A percentile compares a stretch with the other conserved stretches of the same genome.
phyloP scores from a whole-genome alignment of 2,113 vertebrate species.

The Heloderma charlesbogerti region DNA sequence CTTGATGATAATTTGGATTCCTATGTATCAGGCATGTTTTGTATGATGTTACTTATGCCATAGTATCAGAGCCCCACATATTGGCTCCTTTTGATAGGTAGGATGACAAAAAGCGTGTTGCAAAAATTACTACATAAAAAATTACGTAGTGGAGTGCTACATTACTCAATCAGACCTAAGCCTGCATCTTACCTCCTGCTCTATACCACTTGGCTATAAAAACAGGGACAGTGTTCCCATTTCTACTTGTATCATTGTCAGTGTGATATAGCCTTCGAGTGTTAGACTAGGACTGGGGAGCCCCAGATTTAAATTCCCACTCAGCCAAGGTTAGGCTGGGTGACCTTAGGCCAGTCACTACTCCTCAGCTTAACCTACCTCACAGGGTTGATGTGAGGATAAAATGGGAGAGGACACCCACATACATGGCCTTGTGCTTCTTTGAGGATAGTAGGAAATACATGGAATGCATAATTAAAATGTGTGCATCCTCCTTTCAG shows the following conservation, averaged over 20 bases:
- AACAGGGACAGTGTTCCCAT: background rate
- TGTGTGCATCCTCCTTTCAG: background rate
- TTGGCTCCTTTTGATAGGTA: background rate
- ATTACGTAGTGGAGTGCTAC: background rate
- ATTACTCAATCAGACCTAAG: background rate
- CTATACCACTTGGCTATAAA: background rate
- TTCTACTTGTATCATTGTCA: background rate
- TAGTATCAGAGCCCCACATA: background rate
- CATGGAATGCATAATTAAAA: background rate
- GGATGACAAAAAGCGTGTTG: background rate
- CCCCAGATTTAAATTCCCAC: background rate
- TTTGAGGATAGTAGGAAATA: background rate
- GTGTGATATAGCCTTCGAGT: background rate
- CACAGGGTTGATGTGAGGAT: background rate
- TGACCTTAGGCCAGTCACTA: background rate
- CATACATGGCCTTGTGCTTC: background rate
- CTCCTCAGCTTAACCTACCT: background rate
- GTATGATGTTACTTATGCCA: background rate
- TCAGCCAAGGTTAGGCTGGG: no score
- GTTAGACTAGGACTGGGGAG: no score
- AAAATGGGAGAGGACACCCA: background rate
- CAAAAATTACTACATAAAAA: background rate
- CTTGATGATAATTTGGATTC: no score
- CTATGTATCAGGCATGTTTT: background rate
- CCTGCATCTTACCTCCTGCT: background rate